These are phyloP conservation scores for Tanytarsus gracilentus DNA, from an alignment of 2,888 invertebrate genomes.

Conservation along the genomic window DNA sequence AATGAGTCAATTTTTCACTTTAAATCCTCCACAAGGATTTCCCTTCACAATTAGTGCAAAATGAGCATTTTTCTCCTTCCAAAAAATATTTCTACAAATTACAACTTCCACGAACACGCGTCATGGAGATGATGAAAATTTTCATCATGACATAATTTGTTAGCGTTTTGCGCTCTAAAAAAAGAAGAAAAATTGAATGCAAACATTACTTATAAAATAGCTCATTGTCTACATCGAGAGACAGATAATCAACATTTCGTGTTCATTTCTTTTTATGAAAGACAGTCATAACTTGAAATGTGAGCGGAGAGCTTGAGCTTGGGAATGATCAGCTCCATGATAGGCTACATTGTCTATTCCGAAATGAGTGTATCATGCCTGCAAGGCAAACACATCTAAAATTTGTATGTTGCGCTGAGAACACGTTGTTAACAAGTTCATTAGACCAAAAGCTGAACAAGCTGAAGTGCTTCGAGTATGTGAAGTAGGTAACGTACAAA, in stretches of 20 bases:
- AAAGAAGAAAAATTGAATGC: background rate
- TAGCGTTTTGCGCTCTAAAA: background rate
- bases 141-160: slow-evolving; percentile 6
- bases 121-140: background rate
- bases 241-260: slow-evolving; percentile 4
- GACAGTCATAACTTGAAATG: no score
- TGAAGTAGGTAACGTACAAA: background rate
- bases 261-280: background rate
- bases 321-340: slow-evolving; percentile 1
- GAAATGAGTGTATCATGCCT: slow-evolving; percentile 1
- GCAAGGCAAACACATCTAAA: background rate
- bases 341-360: slow-evolving; percentile 5
- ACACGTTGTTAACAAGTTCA: slow-evolving; percentile 8
- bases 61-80: no score
- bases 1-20: no score
- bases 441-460: background rate
- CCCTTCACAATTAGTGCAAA: no score
- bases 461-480: background rate
- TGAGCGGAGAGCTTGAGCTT: no score
- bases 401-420: background rate
- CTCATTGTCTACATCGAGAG: background rate
- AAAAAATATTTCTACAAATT: no score
- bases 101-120: background rate
- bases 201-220: background rate
- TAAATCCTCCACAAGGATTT: no score